Percentiles rank a stretch among this genome's conserved stretches.
Evolutionary conservation across 2,113 vertebrate genomes (phyloP).

Genomic region (Sapajus apella): DNA sequence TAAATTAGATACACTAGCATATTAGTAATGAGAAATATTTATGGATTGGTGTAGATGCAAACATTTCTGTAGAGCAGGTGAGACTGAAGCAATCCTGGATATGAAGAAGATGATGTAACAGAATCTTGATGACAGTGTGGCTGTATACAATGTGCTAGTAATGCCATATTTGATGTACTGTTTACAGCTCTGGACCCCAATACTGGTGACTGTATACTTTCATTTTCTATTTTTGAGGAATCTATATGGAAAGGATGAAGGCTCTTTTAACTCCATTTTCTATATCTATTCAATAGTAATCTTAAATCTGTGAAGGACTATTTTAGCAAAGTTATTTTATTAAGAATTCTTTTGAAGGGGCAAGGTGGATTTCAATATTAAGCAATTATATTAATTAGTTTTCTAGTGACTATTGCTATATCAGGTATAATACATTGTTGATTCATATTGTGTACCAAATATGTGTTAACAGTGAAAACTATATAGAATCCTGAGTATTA

Average conservation of each 20-base stretch:
- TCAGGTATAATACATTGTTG: not conserved
- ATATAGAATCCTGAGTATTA: not conserved
- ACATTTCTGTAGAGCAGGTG: not conserved
- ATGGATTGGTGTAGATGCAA: not conserved
- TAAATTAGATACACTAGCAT: not conserved
- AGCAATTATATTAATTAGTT: not conserved
- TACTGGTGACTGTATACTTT: not conserved
- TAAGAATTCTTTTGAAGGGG: not conserved
- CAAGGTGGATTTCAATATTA: rapidly evolving
- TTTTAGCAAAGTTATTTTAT: not conserved
- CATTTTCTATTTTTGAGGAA: not conserved
- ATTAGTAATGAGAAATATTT: not conserved
- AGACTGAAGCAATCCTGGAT: not conserved
- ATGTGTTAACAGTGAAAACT: not conserved
- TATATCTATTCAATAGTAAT: not conserved
- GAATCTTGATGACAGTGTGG: rapidly evolving
- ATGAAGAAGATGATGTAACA: not conserved
- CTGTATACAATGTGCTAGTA: rapidly evolving
- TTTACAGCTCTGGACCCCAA: not conserved
- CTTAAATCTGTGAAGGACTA: not conserved
- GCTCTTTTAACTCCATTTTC: not conserved
- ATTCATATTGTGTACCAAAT: not conserved
- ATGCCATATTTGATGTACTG: not conserved
- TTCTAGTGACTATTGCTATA: not conserved
- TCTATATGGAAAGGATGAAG: not conserved